Evolutionary conservation across 2,113 vertebrate genomes (phyloP).

Genomic region (Peucedramus taeniatus): DNA sequence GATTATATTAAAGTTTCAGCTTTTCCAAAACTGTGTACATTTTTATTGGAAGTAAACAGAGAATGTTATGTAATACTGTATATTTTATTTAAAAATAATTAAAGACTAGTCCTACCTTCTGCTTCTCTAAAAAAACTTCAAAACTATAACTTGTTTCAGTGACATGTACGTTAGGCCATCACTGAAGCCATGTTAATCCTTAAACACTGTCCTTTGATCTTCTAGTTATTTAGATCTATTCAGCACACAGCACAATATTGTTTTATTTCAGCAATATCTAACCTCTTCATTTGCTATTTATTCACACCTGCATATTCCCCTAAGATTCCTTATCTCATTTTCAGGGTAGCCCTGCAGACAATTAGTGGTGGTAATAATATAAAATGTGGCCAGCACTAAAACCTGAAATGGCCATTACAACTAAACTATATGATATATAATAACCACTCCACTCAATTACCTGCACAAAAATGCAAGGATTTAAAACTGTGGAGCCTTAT

Average conservation of each 20-base stretch:
- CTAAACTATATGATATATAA: slow-evolving; percentile 56
- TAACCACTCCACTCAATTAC: slow-evolving; percentile 49
- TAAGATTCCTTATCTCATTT: slow-evolving; percentile 42
- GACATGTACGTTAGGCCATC: background rate
- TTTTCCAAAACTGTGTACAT: slow-evolving; percentile 43
- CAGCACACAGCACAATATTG: background rate
- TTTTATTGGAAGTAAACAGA: slow-evolving; percentile 27
- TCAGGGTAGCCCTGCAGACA: slow-evolving; percentile 42
- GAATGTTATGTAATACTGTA: background rate
- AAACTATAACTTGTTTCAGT: background rate
- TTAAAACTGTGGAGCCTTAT: slow-evolving; percentile 9
- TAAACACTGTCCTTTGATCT: background rate
- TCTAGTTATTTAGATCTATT: slow-evolving; percentile 9
- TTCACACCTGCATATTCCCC: slow-evolving; percentile 35
- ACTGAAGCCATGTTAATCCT: background rate
- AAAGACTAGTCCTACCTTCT: background rate
- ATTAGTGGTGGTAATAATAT: slow-evolving; percentile 47
- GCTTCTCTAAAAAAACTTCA: background rate
- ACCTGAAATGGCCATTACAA: slow-evolving; percentile 35
- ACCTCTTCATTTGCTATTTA: slow-evolving; percentile 15
- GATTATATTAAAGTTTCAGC: slow-evolving; percentile 41
- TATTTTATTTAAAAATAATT: slow-evolving; percentile 33
- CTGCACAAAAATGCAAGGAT: slow-evolving; percentile 33
- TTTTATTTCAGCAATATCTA: slow-evolving; percentile 36
- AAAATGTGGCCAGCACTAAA: slow-evolving; percentile 45